phyloP scores from a whole-genome alignment of 2,888 invertebrate genomes.

The Ornithoptera alexandrae region DNA sequence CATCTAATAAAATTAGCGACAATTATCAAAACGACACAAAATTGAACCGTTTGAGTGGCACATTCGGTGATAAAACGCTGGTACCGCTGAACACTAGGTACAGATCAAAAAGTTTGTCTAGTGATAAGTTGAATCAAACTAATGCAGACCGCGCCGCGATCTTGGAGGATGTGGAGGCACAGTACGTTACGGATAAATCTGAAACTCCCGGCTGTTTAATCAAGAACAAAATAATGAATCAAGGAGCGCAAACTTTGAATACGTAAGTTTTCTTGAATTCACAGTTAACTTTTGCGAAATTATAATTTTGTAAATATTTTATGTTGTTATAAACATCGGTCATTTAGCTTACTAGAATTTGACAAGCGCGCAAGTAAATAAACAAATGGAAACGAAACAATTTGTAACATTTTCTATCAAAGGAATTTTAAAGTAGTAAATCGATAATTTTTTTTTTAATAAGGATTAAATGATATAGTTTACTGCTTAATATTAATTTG shows the following conservation, averaged over 20 bases:
- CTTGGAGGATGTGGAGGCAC: conserved; percentile 68
- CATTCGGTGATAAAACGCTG: conserved; percentile 64
- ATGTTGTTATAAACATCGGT: no score
- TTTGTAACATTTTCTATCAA: no score
- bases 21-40: conserved; percentile 65
- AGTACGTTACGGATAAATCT: conserved; percentile 62
- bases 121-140: conserved; percentile 73
- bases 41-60: conserved; percentile 64
- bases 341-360: no score
- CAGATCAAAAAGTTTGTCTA: conserved; percentile 72
- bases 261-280: conserved; percentile 49
- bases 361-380: no score
- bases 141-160: conserved; percentile 72
- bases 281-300: neutral
- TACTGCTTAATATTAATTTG: no score
- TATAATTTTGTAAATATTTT: no score
- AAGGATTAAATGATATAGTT: no score
- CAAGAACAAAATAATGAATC: conserved; percentile 56
- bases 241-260: conserved; percentile 46
- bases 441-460: no score
- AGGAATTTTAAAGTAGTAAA: no score
- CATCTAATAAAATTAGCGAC: conserved; percentile 66
- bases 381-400: no score
- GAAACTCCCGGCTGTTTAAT: conserved; percentile 73
- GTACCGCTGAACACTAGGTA: conserved; percentile 63